phyloP scores from a whole-genome alignment of 2,113 vertebrate genomes.

The Dolichallabes microphthalmus region DNA sequence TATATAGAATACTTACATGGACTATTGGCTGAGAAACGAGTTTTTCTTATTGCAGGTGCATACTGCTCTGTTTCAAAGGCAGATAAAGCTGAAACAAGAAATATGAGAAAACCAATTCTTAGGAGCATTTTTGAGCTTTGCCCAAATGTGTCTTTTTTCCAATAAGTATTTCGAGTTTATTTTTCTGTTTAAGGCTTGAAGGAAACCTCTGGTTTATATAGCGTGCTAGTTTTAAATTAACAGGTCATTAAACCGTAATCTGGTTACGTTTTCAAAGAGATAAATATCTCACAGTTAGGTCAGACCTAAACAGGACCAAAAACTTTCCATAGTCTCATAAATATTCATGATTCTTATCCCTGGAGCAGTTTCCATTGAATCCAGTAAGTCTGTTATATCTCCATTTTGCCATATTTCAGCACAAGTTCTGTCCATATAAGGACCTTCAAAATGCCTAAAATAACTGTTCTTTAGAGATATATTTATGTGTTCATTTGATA shows the following conservation, averaged over 20 bases:
- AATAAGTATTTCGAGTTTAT: neutral
- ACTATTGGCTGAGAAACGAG: conserved; percentile 71
- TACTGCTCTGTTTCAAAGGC: conserved; percentile 59
- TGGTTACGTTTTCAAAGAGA: conserved; percentile 58
- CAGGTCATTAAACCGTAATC: conserved; percentile 41
- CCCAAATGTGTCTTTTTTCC: neutral
- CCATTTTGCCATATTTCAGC: neutral
- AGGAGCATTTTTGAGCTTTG: conserved; percentile 57
- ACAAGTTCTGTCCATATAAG: neutral
- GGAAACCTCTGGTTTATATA: conserved; percentile 30
- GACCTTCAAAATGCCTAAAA: too few relatives aligned
- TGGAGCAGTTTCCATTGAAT: neutral
- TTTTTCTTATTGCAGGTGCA: conserved; percentile 64
- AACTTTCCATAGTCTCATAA: conserved; percentile 55
- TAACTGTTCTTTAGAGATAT: too few relatives aligned
- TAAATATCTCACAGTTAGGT: conserved; percentile 1
- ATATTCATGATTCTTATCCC: conserved; percentile 43
- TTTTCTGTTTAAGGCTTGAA: neutral
- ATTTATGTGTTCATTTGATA: neutral
- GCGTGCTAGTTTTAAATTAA: conserved; percentile 34
- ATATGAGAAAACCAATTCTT: conserved; percentile 54
- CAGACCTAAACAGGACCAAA: conserved; percentile 36
- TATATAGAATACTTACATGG: conserved; percentile 64
- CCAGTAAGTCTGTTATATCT: neutral
- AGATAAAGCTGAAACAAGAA: conserved; percentile 54